Base-by-base conservation (phyloP, 1,140 invertebrate genomes). In the Thalassaphorura encarpata region DNA sequence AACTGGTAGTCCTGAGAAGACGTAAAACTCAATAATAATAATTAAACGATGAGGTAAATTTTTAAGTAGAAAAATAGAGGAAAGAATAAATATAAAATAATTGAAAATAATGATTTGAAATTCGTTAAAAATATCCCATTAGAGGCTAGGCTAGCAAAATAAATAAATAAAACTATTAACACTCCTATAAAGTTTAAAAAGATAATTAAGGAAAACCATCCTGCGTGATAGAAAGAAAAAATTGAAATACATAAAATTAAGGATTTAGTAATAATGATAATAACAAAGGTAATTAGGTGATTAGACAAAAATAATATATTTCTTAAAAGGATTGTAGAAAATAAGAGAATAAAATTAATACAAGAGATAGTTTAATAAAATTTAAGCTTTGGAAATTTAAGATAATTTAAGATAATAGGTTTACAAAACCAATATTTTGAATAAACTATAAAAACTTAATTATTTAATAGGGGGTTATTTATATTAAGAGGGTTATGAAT, bases 181-280 rank as follows among this genome's bases (percentile, higher is more conserved):
- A 58, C 63, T n/a, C 66, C 66, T 39, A 67, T 48, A 57, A 64
- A 66, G 52, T 66, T 61, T 60, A 67, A 43, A 45, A 67, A 66
- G 29, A 66, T 40, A 28, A 64, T 56, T 52, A 54, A 63, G 8
- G 61, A 51, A 31, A 66, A 54, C 52, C 58, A 66, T n/a, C 11
- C 18, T 6, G 33, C 52, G 31, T 46, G 2, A 18, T 33, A 45
- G n/a, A 52, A 27, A 24, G 15, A 23, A 43, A 43, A 53, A 6
- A 63, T 15, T 0, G 47, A 18, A 27, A 58, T 3, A 41, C 45
- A 53, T 1, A 64, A 6, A 33, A 52, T 16, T 15, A 66, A 24
- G 2, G 54, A 55, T 64, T 64, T 56, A 1, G 54, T 0, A 24
- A 64, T 26, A 49, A 64, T 54, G 3, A 39, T 42, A 13, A 55